phyloP scores from a whole-genome alignment of 2,888 invertebrate species.

The Tenthredo distinguenda region DNA sequence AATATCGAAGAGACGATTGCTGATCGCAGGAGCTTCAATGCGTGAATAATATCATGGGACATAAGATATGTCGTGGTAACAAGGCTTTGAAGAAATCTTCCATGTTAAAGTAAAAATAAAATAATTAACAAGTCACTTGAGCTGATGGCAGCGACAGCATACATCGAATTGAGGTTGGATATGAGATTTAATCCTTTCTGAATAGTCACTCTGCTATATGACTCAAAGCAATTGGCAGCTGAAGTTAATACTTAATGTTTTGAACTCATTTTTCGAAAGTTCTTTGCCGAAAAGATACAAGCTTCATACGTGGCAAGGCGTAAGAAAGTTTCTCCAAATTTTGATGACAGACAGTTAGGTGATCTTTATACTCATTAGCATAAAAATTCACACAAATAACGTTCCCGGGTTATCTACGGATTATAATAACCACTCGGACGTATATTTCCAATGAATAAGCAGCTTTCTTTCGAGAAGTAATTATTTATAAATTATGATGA shows the following conservation, averaged over 20 bases:
- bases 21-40: background rate
- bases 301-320: background rate
- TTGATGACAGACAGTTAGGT: background rate
- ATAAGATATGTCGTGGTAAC: background rate
- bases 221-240: constrained; percentile 7
- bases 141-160: background rate
- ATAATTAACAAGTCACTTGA: constrained; percentile 10
- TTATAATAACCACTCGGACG: constrained; percentile 6
- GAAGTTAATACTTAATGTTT: background rate
- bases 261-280: background rate
- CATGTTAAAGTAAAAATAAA: background rate
- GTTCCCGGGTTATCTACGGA: constrained; percentile 5
- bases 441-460: constrained; percentile 20
- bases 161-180: background rate
- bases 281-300: background rate
- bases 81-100: background rate
- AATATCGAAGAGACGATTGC: background rate
- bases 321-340: constrained; percentile 23
- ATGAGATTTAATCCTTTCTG: constrained; percentile 18
- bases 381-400: constrained; percentile 29
- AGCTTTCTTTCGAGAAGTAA: constrained; percentile 27
- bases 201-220: background rate
- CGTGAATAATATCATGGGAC: background rate
- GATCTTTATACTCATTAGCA: constrained; percentile 21
- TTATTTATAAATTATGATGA: background rate